A percentile compares a stretch with the other conserved stretches of the same genome.
Evolutionary conservation across 2,797 vertebrate genomes (phyloP).

Genomic region (Danio tinwini): DNA sequence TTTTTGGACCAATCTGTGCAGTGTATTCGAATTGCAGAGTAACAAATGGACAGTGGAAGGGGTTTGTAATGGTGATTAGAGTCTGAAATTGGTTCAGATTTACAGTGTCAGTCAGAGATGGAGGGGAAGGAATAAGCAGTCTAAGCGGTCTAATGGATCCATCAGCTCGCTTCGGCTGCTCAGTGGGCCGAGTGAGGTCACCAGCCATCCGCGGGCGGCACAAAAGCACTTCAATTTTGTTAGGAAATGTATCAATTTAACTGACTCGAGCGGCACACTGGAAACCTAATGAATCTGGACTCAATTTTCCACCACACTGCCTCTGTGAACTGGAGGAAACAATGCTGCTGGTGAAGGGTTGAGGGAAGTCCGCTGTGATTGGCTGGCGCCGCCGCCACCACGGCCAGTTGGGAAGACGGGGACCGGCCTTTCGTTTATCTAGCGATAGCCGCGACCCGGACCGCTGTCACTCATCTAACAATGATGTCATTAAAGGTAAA

Average conservation of each 20-base stretch:
- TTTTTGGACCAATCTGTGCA: constrained; percentile 89
- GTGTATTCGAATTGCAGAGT: constrained; percentile 90
- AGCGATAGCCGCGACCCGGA: constrained; percentile 82
- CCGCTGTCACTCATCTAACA: constrained; percentile 96
- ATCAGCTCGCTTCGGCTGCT: constrained; percentile 98
- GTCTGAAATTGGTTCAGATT: constrained; percentile 99
- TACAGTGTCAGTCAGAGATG: constrained; percentile 98
- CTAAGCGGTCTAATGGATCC: constrained; percentile 99
- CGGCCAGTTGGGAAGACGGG: constrained; percentile 84
- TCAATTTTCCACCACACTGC: constrained; percentile 99
- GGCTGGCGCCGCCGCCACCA: constrained; percentile 81
- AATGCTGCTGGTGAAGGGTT: constrained; percentile 95
- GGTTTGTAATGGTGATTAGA: constrained; percentile 99
- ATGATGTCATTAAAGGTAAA: constrained; percentile 99
- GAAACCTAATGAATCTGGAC: constrained; percentile 99
- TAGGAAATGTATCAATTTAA: constrained; percentile 99
- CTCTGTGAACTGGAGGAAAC: constrained; percentile 98
- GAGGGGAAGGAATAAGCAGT: constrained; percentile 91
- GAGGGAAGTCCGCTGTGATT: constrained; percentile 84
- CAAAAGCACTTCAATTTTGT: constrained; percentile 99
- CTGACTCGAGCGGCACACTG: constrained; percentile 99
- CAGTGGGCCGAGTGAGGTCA: constrained; percentile 99
- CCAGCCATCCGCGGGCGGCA: constrained; percentile 98
- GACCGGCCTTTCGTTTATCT: constrained; percentile 84
- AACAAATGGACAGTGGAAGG: constrained; percentile 97